Percentiles rank a stretch among this genome's conserved stretches.
phyloP scores from a whole-genome alignment of 2,888 invertebrate species.

The Acanthosoma haemorrhoidale region DNA sequence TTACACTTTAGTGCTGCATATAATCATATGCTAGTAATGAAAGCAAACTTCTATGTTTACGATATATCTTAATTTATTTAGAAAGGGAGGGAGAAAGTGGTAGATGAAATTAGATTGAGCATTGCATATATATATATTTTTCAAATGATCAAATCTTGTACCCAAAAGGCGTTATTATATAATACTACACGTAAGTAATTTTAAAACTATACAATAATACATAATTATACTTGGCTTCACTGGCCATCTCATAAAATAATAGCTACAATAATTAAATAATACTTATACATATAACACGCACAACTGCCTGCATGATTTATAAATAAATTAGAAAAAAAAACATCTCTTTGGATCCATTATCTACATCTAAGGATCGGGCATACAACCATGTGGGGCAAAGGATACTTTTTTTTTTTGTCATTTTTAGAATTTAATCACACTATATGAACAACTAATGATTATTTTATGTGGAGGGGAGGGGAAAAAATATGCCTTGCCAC shows the following conservation, averaged over 20 bases:
- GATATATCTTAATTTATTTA: background rate
- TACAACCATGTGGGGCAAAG: background rate
- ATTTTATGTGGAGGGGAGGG: too few relatives aligned
- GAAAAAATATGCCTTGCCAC: background rate
- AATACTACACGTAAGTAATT: background rate
- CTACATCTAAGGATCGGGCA: background rate
- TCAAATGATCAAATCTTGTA: background rate
- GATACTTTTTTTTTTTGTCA: background rate
- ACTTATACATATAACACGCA: background rate
- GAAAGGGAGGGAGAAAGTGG: background rate
- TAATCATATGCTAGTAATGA: conserved; percentile 33
- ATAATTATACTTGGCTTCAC: background rate
- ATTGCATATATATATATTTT: background rate
- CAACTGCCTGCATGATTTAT: background rate
- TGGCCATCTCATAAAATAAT: background rate
- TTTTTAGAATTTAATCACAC: background rate
- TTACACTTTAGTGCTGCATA: conserved; percentile 39
- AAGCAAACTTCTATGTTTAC: conserved; percentile 23
- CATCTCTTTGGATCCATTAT: conserved; percentile 2
- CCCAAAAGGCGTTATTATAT: background rate
- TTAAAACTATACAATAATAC: background rate
- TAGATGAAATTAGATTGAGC: conserved; percentile 5
- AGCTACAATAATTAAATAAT: background rate
- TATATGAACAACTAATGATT: conserved; percentile 1
- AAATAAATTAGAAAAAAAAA: background rate